phyloP scores from a whole-genome alignment of 2,888 invertebrate genomes.

The Melitaea athalia region DNA sequence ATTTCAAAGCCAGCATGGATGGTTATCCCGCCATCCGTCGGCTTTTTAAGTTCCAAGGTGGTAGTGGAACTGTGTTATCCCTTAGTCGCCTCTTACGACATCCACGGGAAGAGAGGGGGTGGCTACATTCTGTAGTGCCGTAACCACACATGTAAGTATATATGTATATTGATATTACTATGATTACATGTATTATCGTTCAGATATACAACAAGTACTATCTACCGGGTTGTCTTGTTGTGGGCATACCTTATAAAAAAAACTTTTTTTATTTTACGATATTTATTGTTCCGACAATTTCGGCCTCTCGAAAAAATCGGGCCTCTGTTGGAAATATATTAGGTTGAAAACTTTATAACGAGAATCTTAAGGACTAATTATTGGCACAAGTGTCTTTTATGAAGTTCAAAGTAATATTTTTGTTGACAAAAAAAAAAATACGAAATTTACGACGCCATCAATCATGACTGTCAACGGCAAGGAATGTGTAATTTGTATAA shows the following conservation, averaged over 20 bases:
- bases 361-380: slow-evolving; percentile 30
- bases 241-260: not conserved
- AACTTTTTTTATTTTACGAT: not conserved
- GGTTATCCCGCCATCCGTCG: too few species aligned
- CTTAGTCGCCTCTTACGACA: too few species aligned
- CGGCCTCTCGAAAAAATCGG: slow-evolving; percentile 1
- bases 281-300: slow-evolving; percentile 3
- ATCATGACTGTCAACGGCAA: slow-evolving; percentile 9
- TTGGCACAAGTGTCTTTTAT: slow-evolving; percentile 23
- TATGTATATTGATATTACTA: too few species aligned
- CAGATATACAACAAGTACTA: too few species aligned
- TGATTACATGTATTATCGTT: too few species aligned
- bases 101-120: too few species aligned
- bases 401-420: slow-evolving; percentile 23
- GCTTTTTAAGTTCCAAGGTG: too few species aligned
- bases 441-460: slow-evolving; percentile 4
- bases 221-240: too few species aligned
- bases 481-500: slow-evolving; percentile 8
- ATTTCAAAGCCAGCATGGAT: too few species aligned
- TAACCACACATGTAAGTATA: too few species aligned
- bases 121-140: too few species aligned
- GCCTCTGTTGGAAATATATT: slow-evolving; percentile 26
- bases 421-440: slow-evolving; percentile 12
- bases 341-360: slow-evolving; percentile 31
- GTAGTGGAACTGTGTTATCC: too few species aligned